These are phyloP conservation scores for Drosophila emarginata DNA, from an alignment of 2,888 invertebrate species.

Conservation along the genomic window DNA sequence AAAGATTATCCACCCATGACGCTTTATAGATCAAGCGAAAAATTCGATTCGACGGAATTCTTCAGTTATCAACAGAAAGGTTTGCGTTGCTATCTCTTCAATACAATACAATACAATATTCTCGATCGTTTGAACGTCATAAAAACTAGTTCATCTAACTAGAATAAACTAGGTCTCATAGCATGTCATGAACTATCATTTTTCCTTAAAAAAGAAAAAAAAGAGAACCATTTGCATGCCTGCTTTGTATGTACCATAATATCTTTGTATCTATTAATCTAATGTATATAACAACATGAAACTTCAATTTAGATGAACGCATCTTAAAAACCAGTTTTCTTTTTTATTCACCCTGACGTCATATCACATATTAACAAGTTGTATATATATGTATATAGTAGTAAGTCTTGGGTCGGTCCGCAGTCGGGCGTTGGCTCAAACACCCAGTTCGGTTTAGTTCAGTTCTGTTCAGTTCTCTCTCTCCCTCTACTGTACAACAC, in stretches of 20 bases:
- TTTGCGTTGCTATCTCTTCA: slow-evolving; percentile 74
- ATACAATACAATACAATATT: slow-evolving; percentile 30
- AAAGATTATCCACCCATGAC: slow-evolving; percentile 83
- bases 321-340: slow-evolving; percentile 63
- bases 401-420: slow-evolving; percentile 14
- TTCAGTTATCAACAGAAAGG: slow-evolving; percentile 81
- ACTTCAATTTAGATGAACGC: slow-evolving; percentile 20
- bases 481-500: slow-evolving; percentile 13
- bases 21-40: slow-evolving; percentile 86
- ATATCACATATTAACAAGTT: slow-evolving; percentile 60
- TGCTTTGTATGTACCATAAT: slow-evolving; percentile 19
- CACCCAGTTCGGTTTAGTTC: slow-evolving; percentile 13
- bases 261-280: not conserved
- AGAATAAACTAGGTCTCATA: slow-evolving; percentile 16
- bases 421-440: slow-evolving; percentile 40
- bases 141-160: slow-evolving; percentile 15
- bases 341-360: slow-evolving; percentile 50
- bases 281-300: slow-evolving; percentile 1
- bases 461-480: not conserved
- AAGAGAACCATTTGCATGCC: slow-evolving; percentile 40
- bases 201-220: no score
- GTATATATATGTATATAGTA: slow-evolving; percentile 11
- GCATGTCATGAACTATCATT: slow-evolving; percentile 19
- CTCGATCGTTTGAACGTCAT: not conserved
- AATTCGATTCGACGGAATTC: slow-evolving; percentile 86